Percentiles rank a stretch among this genome's conserved stretches.
Conservation (phyloP, 2,113 vertebrate genomes). For the Dromiciops gliroides region DNA sequence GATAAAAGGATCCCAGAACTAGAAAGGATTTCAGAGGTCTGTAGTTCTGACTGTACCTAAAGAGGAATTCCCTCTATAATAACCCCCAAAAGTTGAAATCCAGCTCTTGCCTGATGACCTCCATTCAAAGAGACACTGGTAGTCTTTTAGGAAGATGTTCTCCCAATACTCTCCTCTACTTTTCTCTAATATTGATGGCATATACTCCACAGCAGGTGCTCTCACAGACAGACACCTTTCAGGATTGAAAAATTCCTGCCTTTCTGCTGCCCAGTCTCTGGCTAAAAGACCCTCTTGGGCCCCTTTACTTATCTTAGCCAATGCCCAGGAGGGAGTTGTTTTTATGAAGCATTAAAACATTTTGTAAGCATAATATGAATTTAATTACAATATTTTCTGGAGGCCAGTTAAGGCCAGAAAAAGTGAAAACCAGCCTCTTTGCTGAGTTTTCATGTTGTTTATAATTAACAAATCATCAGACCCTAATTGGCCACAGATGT, state of each 20-base stretch:
- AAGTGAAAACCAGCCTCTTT: not conserved
- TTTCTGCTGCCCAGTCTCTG: not conserved
- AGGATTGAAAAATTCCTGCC: not conserved
- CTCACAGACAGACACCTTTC: not conserved
- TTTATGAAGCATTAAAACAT: not conserved
- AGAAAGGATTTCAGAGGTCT: not conserved
- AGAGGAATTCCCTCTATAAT: not conserved
- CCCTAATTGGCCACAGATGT: not conserved
- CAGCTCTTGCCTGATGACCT: not conserved
- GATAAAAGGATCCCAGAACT: not conserved
- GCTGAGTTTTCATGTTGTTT: not conserved
- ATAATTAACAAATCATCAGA: slow-evolving; percentile 1
- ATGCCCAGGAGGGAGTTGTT: not conserved
- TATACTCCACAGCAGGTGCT: not conserved
- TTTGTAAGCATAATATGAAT: not conserved
- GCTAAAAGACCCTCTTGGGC: not conserved
- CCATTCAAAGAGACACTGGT: not conserved
- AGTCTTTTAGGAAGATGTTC: not conserved
- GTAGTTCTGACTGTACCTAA: not conserved
- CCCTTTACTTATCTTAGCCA: not conserved
- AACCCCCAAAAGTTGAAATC: not conserved
- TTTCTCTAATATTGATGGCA: not conserved
- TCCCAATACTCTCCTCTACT: not conserved
- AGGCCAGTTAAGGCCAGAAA: not conserved
- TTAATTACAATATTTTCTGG: not conserved